Evolutionary conservation across 2,888 invertebrate genomes (phyloP).

Genomic region (Criorhina ranunculi): DNA sequence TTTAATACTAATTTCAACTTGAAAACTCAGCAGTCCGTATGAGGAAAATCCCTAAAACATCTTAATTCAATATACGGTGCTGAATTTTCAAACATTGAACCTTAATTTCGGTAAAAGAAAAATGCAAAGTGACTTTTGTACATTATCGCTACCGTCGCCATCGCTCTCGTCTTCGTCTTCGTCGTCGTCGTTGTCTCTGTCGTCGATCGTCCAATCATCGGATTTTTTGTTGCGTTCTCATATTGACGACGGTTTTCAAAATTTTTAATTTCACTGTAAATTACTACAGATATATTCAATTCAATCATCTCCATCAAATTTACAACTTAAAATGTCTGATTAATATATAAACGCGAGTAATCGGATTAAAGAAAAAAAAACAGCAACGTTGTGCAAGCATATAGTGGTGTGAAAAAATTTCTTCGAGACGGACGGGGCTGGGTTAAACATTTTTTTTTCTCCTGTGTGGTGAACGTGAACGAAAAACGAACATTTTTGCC

Average conservation of each 20-base stretch:
- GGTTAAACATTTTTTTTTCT: constrained; percentile 66
- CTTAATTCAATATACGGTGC: constrained; percentile 52
- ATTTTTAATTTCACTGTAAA: constrained; percentile 36
- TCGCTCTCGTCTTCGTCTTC: constrained; percentile 63
- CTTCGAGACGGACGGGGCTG: constrained; percentile 68
- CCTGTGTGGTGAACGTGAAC: constrained; percentile 68
- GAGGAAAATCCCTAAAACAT: constrained; percentile 37
- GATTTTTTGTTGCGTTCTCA: constrained; percentile 67
- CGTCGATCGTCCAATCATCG: constrained; percentile 66
- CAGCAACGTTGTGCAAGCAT: constrained; percentile 74
- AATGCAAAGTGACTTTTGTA: constrained; percentile 74
- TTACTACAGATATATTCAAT: constrained; percentile 45
- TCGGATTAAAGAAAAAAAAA: constrained; percentile 65
- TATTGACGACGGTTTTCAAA: constrained; percentile 49
- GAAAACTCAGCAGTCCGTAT: constrained; percentile 55
- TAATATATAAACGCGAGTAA: constrained; percentile 53
- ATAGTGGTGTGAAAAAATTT: constrained; percentile 74
- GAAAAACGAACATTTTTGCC: constrained; percentile 45
- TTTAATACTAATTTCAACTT: constrained; percentile 55
- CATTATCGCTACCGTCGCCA: constrained; percentile 75
- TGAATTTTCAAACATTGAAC: constrained; percentile 56
- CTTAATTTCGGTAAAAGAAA: constrained; percentile 64
- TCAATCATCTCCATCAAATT: constrained; percentile 46
- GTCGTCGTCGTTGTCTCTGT: constrained; percentile 38
- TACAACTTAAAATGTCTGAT: constrained; percentile 51